Percentiles rank a stretch among this genome's conserved stretches.
phyloP scores from a whole-genome alignment of 2,113 vertebrate genomes.

The Charina bottae region DNA sequence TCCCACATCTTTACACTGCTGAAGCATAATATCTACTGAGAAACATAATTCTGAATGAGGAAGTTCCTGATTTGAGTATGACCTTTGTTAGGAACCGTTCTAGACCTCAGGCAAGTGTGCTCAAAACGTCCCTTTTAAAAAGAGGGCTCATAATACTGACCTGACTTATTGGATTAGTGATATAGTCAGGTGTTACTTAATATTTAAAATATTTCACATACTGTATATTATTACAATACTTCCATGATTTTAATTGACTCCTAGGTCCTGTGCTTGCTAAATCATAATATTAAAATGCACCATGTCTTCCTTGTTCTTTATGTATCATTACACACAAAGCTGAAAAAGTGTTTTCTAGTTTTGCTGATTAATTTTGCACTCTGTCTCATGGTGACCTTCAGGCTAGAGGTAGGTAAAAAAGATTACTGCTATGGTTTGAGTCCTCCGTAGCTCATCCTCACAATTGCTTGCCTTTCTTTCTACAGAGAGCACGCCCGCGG shows the following conservation, averaged over 20 bases:
- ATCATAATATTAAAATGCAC: not conserved
- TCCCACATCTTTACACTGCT: not conserved
- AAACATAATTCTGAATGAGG: not conserved
- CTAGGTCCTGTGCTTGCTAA: not conserved
- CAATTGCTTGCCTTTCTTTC: not conserved
- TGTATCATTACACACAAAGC: not conserved
- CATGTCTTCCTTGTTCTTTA: not conserved
- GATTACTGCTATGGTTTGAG: not conserved
- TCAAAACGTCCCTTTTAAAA: not conserved
- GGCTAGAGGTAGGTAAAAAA: not conserved
- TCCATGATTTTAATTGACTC: not conserved
- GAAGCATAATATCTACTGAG: not conserved
- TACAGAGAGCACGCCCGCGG: slow-evolving; percentile 46
- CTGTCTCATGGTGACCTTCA: not conserved
- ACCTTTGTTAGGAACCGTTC: not conserved
- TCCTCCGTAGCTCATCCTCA: not conserved
- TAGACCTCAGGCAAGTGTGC: not conserved
- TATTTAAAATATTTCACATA: not conserved
- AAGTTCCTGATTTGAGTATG: not conserved
- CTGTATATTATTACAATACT: not conserved
- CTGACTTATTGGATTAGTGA: not conserved
- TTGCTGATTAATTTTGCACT: not conserved
- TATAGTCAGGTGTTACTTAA: not conserved
- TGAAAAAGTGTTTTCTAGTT: not conserved
- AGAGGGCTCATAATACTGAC: not conserved